phyloP scores from a whole-genome alignment of 2,113 vertebrate species.

The Lepus americanus region DNA sequence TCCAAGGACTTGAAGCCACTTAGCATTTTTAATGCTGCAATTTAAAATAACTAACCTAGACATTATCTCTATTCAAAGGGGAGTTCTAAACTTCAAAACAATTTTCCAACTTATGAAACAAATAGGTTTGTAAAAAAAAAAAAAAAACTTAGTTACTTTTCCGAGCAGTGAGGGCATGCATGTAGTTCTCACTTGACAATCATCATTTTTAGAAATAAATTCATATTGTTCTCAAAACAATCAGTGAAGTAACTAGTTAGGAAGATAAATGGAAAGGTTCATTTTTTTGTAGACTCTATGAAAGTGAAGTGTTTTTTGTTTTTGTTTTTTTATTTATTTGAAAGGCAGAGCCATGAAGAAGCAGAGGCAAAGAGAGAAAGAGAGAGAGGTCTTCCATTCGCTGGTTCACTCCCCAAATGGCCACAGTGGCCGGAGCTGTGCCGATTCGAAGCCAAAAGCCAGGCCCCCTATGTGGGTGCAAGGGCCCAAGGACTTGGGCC shows the following conservation, averaged over 20 bases:
- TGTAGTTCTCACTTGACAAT: background rate
- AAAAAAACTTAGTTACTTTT: too few relatives aligned
- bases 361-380: too few relatives aligned
- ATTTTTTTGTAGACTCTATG: background rate
- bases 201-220: background rate
- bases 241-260: background rate
- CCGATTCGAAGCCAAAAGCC: too few relatives aligned
- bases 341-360: too few relatives aligned
- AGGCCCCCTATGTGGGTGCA: too few relatives aligned
- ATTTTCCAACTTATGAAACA: constrained; percentile 42
- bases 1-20: constrained; percentile 51
- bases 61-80: constrained; percentile 61
- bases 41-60: constrained; percentile 71
- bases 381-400: too few relatives aligned
- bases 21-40: constrained; percentile 55
- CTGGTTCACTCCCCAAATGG: too few relatives aligned
- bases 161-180: too few relatives aligned
- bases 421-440: too few relatives aligned
- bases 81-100: constrained; percentile 72
- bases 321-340: too few relatives aligned
- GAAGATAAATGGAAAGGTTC: background rate
- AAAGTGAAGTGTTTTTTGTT: background rate
- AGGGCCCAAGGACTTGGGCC: too few relatives aligned
- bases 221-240: background rate
- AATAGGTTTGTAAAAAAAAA: constrained; percentile 39